These are phyloP conservation scores for Heterohyrax brucei DNA, from an alignment of 2,797 vertebrate genomes.

Conservation along the genomic window DNA sequence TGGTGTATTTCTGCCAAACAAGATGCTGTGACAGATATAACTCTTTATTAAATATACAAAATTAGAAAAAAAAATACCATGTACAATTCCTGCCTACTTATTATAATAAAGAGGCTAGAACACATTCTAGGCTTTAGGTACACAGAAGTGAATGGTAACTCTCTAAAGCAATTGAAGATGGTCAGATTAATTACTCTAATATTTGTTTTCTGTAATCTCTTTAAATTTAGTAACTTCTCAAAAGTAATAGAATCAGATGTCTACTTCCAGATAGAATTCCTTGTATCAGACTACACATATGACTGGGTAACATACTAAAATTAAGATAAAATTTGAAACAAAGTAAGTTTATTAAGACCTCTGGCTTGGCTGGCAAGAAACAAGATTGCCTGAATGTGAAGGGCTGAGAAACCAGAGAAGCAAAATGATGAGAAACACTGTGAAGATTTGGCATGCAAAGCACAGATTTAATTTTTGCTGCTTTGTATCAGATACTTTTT, in stretches of 20 bases:
- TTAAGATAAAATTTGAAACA: not conserved
- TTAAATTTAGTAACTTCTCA: conserved; percentile 8
- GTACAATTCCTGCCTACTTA: not conserved
- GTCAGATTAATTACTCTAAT: not conserved
- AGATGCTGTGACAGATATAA: not conserved
- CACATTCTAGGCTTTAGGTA: not conserved
- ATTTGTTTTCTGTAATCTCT: not conserved
- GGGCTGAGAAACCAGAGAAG: not conserved
- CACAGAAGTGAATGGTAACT: not conserved
- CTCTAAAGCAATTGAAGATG: not conserved
- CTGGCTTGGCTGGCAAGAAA: not conserved
- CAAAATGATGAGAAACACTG: not conserved
- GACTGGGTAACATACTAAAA: not conserved
- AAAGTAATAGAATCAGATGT: conserved; percentile 4
- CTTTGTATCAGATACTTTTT: not conserved
- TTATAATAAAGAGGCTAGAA: not conserved
- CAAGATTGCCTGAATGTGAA: not conserved
- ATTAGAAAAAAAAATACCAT: not conserved
- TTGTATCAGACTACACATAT: not conserved
- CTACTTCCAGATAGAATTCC: not conserved
- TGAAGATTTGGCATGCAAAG: not conserved
- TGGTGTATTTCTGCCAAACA: not conserved
- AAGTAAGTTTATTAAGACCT: conserved; percentile 15
- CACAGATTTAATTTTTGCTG: conserved; percentile 43
- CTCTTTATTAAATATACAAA: not conserved